Base-by-base conservation (phyloP, 2,113 vertebrate genomes). In the Isichthys henryi region DNA sequence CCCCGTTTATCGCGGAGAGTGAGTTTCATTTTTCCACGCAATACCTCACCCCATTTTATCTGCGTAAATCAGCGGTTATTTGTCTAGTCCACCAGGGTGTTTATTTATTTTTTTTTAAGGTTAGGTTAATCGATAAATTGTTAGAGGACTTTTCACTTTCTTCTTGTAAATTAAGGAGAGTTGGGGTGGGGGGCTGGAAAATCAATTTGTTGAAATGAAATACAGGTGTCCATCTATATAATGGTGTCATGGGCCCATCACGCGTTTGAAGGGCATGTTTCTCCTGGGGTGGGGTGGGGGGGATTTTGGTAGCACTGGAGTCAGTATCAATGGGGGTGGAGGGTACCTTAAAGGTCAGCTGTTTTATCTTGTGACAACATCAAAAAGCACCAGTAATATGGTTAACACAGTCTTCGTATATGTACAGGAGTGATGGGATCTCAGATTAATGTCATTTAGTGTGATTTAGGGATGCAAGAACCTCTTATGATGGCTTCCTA, bases 131-230 rank as follows among this genome's bases (percentile, higher is more conserved):
- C 93, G 86, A 93, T 93, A 95, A 91, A 94, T 94, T 93, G 88
- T 94, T 95, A 93, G 94, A 94, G 95, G 93, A 88, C 90, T 80
- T 94, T 95, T 93, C 93, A 93, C 90, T 94, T 96, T 91, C 89
- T 89, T 88, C 62, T 48, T 84, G 56, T 92, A 84, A 91, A 89
- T 92, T 92, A 92, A 88, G 45, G 50, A 8, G 45, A 15, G 48
- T 48, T 86, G 50, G 48, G n/a, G 3, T 0, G 46, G 83, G 48
- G 83, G 46, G 23, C 5, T 88, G 86, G 86, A 89, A 80, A 91
- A 89, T 92, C 93, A 83, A 91, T 92, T 88, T 86, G 90, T 90
- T 91, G 91, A 90, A 91, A 91, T 91, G 88, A 90, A 90, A 86
- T 90, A 87, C 91, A 92, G 91, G 62, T 91, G 86, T 92, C 91